Percentiles rank a stretch among this genome's conserved stretches.
These are phyloP conservation scores for Sesia bembeciformis DNA, from an alignment of 2,888 invertebrate species.

Conservation along the genomic window DNA sequence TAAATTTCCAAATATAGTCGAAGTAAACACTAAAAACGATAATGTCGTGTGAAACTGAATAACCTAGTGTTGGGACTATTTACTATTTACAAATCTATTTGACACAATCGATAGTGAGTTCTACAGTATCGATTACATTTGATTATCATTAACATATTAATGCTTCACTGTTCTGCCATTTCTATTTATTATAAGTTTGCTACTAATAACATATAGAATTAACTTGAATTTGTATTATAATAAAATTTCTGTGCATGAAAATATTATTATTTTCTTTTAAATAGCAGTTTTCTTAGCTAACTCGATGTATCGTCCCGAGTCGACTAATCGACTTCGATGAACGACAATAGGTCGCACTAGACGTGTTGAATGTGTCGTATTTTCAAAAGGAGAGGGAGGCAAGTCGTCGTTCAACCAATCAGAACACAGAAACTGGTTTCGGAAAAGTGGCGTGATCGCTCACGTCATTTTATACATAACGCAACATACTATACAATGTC, in stretches of 20 bases:
- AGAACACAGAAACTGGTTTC: constrained; percentile 33
- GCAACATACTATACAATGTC: constrained; percentile 7
- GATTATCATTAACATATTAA: background rate
- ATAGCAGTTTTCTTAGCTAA: no score
- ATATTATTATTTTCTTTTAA: no score
- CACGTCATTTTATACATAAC: constrained; percentile 46
- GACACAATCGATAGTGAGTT: background rate
- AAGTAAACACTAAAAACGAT: constrained; percentile 47
- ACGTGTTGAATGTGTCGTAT: constrained; percentile 52
- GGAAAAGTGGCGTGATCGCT: constrained; percentile 68
- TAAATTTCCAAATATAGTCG: constrained; percentile 49
- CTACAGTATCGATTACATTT: constrained; percentile 5
- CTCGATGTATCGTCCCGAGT: background rate
- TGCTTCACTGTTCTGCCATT: no score
- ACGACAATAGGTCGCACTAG: constrained; percentile 27
- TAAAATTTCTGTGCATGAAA: no score
- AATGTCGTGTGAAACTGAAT: constrained; percentile 19
- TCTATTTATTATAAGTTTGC: no score
- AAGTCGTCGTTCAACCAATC: constrained; percentile 38
- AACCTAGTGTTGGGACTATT: constrained; percentile 7
- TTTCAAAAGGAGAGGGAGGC: constrained; percentile 41
- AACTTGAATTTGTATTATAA: no score
- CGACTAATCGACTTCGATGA: background rate
- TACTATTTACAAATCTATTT: background rate
- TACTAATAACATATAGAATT: no score